Evolutionary conservation across 2,113 vertebrate genomes (phyloP), one percentile per base, ranked within the genome.

Genomic region (Dunckerocampus dactyliophorus): DNA sequence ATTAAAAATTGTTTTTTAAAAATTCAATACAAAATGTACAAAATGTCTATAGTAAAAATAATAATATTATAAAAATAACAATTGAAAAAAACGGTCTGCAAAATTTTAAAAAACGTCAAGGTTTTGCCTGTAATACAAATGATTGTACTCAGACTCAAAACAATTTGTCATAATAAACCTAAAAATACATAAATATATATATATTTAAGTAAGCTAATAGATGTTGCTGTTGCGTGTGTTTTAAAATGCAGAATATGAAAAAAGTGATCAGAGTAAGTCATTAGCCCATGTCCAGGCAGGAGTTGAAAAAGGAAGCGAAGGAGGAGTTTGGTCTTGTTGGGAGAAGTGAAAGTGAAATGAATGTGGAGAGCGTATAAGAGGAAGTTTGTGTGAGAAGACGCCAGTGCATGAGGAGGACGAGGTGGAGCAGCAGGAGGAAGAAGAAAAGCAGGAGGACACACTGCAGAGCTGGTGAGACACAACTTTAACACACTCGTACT

Each of bases 281-380:
- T 8, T 48, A 20, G 8, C 46, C 45, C 45, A 2, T 62, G 37
- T 69, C 46, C 62, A 42, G 63, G 63, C 45, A 58, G 65, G 71
- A 42, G 67, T 39, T 67, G 39, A 63, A 17, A 46, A 59, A 69
- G 74, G 61, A 80, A 77, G 59, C 62, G 79, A 54, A 74, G 82
- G 82, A 83, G 82, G 86, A 79, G 82, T 72, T 71, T 34, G 31
- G 20, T 43, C 28, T 7, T 19, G 34, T 59, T 50, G 56, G 81
- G 82, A 90, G 88, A 91, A 91, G 87, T 88, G 88, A 91, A 91
- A 91, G 90, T 89, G 90, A 91, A 91, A 91, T 81, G 4, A 83
- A 76, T 77, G 63, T 73, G 59, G 65, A 17, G 76, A 82, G 76
- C 83, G 86, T 88, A 87, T 81, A 90, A 88, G 87, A 90, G 90